Base-by-base conservation (phyloP, 2,113 vertebrate genomes). In the Carassius carassius region DNA sequence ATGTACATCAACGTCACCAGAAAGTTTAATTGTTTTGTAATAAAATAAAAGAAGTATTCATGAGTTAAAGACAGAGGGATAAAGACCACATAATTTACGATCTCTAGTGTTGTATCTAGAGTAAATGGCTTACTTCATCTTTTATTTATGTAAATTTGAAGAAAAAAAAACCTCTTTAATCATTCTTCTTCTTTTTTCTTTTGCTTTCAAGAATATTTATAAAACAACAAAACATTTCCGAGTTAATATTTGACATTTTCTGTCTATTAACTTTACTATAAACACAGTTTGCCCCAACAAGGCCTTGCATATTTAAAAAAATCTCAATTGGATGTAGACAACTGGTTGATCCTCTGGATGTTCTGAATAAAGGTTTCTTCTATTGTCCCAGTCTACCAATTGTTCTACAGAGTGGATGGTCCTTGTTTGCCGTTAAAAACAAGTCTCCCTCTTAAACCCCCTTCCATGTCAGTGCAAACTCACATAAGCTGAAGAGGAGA, bases 331-430 rank as follows among this genome's bases (percentile, higher is more conserved):
- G 23, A 47, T 69, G 35, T 8, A 72, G 0, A 16, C 65, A 81
- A 69, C 29, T 0, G 62, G 14, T 12, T 35, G 4, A 49, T 65
- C 62, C 62, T 11, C 47, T 32, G 89, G 91, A 88, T 90, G 90
- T 90, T 67, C 16, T 21, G 54, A 56, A 47, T 56, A 5, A 51
- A 49, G 73, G 17, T 67, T 63, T 65, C 44, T 85, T 44, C 78
- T 75, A 81, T 90, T 93, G 90, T 93, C 88, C 85, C 74, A 75
- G 49, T 87, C 85, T 35, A 10, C 4, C 58, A n/a, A 90, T 90
- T 89, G 86, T 89, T 73, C 84, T 83, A 54, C 63, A 29, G 86
- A 62, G 44, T 56, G 25, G 32, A 76, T 6, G 78, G 67, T 54
- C 51, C 78, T 70, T 85, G 78, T 62, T 77, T 56, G 63, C 54